phyloP scores from a whole-genome alignment of 2,113 vertebrate genomes.

The Morone saxatilis region DNA sequence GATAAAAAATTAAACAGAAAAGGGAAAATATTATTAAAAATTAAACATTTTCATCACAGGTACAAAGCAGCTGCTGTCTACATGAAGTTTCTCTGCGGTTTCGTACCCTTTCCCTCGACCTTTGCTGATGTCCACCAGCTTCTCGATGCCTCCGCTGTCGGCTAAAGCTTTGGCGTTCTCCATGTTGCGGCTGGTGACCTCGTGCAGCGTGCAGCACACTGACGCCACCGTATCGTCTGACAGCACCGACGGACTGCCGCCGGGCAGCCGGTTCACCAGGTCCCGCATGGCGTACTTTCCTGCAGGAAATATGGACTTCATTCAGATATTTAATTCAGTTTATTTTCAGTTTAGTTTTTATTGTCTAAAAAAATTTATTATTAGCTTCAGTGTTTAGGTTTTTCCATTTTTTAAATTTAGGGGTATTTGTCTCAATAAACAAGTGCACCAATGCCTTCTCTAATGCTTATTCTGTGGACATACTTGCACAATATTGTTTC shows the following conservation, averaged over 20 bases:
- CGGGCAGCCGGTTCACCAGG: slow-evolving; percentile 94
- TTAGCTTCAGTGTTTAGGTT: no score
- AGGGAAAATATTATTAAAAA: not conserved
- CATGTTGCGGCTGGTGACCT: slow-evolving; percentile 98
- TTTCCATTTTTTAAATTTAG: no score
- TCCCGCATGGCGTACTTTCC: slow-evolving; percentile 99
- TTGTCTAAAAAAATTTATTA: no score
- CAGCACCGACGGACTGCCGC: slow-evolving; percentile 85
- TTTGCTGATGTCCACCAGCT: slow-evolving; percentile 96
- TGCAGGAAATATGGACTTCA: slow-evolving; percentile 52
- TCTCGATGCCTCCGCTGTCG: slow-evolving; percentile 94
- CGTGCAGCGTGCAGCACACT: slow-evolving; percentile 96
- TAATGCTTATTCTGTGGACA: no score
- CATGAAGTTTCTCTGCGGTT: not conserved
- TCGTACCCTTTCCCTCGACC: slow-evolving; percentile 93
- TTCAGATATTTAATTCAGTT: not conserved
- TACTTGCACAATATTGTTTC: no score
- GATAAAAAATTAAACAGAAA: not conserved
- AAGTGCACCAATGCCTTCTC: no score
- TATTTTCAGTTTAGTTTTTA: not conserved
- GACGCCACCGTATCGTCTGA: slow-evolving; percentile 96
- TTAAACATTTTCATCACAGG: no score
- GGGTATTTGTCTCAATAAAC: no score
- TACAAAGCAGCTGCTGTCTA: not conserved
- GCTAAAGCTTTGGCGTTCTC: slow-evolving; percentile 98